Base-by-base conservation (phyloP, 2,797 vertebrate genomes). In the Gallinago solitaria region DNA sequence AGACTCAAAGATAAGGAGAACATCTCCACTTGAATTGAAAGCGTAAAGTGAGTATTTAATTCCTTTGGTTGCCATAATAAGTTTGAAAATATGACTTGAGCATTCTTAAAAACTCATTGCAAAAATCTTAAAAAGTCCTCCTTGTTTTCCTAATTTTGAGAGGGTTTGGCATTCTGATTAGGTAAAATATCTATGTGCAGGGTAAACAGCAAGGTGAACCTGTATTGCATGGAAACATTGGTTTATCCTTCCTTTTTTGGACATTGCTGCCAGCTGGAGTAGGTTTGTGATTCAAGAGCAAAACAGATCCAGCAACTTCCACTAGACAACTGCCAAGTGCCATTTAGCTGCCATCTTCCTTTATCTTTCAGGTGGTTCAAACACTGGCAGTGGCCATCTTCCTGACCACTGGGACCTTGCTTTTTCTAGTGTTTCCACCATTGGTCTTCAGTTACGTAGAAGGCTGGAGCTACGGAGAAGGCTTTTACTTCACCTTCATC, bases 401-500 rank as follows among this genome's bases (percentile, higher is more conserved):
- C 97, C 97, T 99, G 86, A 92, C 96, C 45, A 87, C 97, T 57
- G 99, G 99, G 61, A 99, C 98, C 25, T 92, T 99, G 93, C 95
- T 99, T 83, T 98, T 99, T 67, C 97, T 99, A 91, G 97, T 99
- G 94, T 98, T 99, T 81, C 99, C 99, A 3, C 98, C 99, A 30
- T 82, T 99, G 95, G 94, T 99, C 92, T 99, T 99, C 98, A 99
- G 99, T 95, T 98, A 98, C 0, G 98, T 99, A 92, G 99, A 99
- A 97, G 98, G 98, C 91, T 99, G 99, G 99, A 98, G 98, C 13
- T 98, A 98, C 0, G 95, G 98, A n/a, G 99, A 99, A 97, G 99
- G 98, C 23, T 99, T 99, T 97, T 99, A 99, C 95, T 99, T 99
- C 16, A 97, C 99, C 81, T 99, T 99, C 97, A 99, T 99, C 96